Conservation (phyloP, 2,113 vertebrate species). For the Triplophysa tibetana region DNA sequence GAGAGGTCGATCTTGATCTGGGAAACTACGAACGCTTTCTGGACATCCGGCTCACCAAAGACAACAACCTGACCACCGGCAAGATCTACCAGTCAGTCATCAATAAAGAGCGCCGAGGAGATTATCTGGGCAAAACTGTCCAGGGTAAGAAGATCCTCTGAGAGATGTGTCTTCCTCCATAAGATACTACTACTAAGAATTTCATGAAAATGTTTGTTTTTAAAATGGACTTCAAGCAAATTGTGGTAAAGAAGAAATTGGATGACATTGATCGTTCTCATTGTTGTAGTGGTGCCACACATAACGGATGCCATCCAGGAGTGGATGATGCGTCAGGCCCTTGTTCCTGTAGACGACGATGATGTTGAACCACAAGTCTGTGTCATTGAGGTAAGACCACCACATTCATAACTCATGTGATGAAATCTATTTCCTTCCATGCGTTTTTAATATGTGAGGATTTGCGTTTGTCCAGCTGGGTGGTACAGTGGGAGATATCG, state of each 20-base stretch:
- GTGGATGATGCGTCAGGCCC: slow-evolving; percentile 93
- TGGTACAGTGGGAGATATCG: slow-evolving; percentile 93
- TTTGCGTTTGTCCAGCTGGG: slow-evolving; percentile 78
- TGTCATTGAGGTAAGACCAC: slow-evolving; percentile 86
- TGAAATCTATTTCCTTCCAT: background rate
- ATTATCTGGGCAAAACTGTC: slow-evolving; percentile 95
- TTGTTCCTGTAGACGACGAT: slow-evolving; percentile 90
- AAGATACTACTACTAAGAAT: no score
- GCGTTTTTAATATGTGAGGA: background rate
- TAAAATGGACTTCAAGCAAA: no score
- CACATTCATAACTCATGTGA: background rate
- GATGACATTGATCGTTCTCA: background rate
- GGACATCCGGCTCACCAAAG: slow-evolving; percentile 91
- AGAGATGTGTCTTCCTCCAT: no score
- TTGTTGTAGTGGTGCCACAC: slow-evolving; percentile 87
- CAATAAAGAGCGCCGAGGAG: slow-evolving; percentile 94
- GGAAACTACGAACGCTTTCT: slow-evolving; percentile 97
- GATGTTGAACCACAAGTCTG: slow-evolving; percentile 91
- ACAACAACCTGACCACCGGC: slow-evolving; percentile 97
- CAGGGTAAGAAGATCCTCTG: slow-evolving; percentile 77
- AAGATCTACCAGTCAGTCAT: slow-evolving; percentile 98
- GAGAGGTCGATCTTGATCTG: slow-evolving; percentile 95
- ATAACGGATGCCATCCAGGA: slow-evolving; percentile 99
- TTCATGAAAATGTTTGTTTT: no score
- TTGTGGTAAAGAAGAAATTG: no score